Conservation (phyloP, 2,113 vertebrate species). For the Strix uralensis region DNA sequence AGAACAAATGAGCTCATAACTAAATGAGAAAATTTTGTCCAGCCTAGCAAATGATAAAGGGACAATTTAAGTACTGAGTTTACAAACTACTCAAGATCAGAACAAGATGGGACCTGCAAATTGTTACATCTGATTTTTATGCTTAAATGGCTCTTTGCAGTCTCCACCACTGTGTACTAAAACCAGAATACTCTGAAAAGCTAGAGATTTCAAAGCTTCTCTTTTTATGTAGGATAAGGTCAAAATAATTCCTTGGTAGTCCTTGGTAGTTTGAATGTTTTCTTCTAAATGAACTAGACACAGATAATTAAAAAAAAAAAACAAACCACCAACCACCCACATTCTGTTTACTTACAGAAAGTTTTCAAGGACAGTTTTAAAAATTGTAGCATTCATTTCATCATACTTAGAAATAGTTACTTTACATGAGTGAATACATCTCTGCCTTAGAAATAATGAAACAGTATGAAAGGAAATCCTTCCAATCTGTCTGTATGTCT, state of each 20-base stretch:
- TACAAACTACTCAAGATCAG: not conserved
- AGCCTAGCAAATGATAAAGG: not conserved
- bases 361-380: not conserved
- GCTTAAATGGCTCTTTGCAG: not conserved
- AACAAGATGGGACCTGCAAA: not conserved
- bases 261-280: not conserved
- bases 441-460: not conserved
- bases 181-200: not conserved
- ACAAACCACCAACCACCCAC: not conserved
- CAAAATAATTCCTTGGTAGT: not conserved
- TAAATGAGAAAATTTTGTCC: not conserved
- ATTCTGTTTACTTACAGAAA: not conserved
- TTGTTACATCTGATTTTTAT: not conserved
- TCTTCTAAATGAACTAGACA: not conserved
- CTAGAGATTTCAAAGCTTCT: not conserved
- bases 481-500: not conserved
- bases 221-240: not conserved
- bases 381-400: not conserved
- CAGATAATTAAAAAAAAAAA: not conserved
- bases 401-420: not conserved
- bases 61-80: not conserved
- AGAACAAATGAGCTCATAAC: not conserved
- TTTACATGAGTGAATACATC: not conserved
- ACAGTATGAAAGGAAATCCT: not conserved
- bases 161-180: not conserved